A percentile compares a stretch with the other conserved stretches of the same genome.
These are phyloP conservation scores for Thripadectes ignobilis DNA, from an alignment of 2,797 vertebrate genomes.

Conservation along the genomic window DNA sequence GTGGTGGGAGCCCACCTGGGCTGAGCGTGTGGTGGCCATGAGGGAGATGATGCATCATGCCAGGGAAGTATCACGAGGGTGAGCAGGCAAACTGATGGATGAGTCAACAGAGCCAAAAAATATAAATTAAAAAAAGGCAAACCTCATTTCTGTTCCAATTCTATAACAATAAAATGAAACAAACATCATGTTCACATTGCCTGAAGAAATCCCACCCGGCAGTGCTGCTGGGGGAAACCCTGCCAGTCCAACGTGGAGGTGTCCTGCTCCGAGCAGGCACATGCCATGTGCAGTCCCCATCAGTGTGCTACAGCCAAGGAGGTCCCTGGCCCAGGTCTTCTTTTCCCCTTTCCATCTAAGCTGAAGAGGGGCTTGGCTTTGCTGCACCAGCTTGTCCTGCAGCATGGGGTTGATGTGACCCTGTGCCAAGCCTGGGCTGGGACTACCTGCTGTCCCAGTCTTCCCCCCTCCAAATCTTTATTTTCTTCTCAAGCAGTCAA, in stretches of 20 bases:
- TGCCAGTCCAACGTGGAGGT: rapidly evolving
- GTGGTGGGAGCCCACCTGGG: neutral
- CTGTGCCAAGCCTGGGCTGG: neutral
- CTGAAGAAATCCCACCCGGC: neutral
- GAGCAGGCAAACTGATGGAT: neutral
- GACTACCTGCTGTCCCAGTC: neutral
- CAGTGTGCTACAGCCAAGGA: rapidly evolving
- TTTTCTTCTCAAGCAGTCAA: neutral
- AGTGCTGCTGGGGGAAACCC: rapidly evolving
- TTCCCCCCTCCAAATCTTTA: neutral
- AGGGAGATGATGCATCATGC: neutral
- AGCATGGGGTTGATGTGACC: neutral
- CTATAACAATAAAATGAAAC: neutral
- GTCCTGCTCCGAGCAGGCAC: neutral
- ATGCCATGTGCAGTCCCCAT: neutral
- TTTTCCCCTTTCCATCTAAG: neutral
- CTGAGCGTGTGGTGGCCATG: neutral
- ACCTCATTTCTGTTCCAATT: neutral
- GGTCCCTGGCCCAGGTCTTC: neutral
- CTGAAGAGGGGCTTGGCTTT: neutral
- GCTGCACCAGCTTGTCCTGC: neutral
- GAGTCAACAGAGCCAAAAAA: neutral
- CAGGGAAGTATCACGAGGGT: neutral
- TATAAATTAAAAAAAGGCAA: neutral
- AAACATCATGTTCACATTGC: neutral